phyloP scores from a whole-genome alignment of 2,797 vertebrate species.

The Orestias chungarensis region DNA sequence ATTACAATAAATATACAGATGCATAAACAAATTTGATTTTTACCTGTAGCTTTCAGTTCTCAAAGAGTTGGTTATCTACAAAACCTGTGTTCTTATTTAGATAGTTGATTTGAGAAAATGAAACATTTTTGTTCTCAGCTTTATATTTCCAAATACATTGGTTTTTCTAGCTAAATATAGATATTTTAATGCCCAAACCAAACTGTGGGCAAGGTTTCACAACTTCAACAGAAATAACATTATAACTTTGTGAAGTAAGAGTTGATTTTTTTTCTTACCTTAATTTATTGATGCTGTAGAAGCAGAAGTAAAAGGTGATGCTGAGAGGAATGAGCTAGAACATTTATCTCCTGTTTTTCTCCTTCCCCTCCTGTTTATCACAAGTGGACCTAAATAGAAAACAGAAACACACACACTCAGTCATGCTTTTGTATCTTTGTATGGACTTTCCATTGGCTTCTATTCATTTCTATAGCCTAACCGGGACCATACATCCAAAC shows the following conservation, averaged over 20 bases:
- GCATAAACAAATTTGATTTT: not conserved
- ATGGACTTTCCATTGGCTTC: too few species aligned
- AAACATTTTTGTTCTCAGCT: not conserved
- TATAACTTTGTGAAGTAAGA: not conserved
- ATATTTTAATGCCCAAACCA: not conserved
- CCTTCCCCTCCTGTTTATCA: conserved; percentile 67
- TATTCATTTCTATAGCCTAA: too few species aligned
- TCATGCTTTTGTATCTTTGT: too few species aligned
- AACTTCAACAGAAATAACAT: not conserved
- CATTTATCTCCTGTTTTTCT: conserved; percentile 64
- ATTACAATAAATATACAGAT: not conserved
- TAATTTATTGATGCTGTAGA: conserved; percentile 41
- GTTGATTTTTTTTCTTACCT: conserved; percentile 66
- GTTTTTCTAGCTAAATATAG: not conserved
- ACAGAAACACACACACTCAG: conserved; percentile 15
- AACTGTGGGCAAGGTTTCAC: not conserved
- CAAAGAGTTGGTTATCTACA: not conserved
- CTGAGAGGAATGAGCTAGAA: conserved; percentile 38
- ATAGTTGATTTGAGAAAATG: not conserved
- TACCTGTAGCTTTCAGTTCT: not conserved
- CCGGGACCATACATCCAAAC: too few species aligned
- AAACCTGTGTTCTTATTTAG: not conserved
- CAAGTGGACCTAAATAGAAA: conserved; percentile 72
- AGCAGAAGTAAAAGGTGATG: conserved; percentile 49
- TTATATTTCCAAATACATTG: not conserved